These are phyloP conservation scores for Tragelaphus strepsiceros DNA, from an alignment of 2,113 vertebrate genomes.

Conservation along the genomic window DNA sequence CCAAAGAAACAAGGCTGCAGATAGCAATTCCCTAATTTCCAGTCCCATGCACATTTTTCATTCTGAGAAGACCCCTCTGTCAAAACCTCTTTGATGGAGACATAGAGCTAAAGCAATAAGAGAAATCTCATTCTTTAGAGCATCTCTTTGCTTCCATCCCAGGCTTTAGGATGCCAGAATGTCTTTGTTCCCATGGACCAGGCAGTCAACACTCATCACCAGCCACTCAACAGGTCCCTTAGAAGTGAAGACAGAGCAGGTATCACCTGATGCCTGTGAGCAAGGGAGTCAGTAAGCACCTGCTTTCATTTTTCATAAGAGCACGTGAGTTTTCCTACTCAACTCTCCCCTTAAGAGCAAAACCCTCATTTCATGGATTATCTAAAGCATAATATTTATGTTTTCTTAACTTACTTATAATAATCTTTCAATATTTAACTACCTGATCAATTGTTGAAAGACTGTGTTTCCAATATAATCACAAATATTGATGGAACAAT, in stretches of 20 bases:
- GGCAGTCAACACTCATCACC: not conserved
- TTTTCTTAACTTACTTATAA: not conserved
- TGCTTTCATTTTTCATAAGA: not conserved
- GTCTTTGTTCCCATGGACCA: not conserved
- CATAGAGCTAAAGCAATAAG: not conserved
- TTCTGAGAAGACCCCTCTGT: constrained; percentile 43
- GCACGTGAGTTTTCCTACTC: not conserved
- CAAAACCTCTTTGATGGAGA: not conserved
- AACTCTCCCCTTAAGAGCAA: not conserved
- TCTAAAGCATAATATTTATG: not conserved
- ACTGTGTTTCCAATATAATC: not conserved
- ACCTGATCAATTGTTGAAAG: not conserved
- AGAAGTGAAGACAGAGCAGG: not conserved
- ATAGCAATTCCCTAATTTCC: constrained; percentile 61
- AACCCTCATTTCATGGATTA: not conserved
- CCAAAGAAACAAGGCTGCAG: constrained; percentile 50
- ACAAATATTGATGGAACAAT: not conserved
- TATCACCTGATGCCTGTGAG: not conserved
- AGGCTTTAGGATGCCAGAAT: not conserved
- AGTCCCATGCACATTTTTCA: constrained; percentile 57
- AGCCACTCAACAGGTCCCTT: not conserved
- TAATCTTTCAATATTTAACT: not conserved
- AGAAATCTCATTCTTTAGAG: not conserved
- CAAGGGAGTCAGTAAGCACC: not conserved
- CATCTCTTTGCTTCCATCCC: not conserved